Base-by-base conservation (phyloP, 2,888 invertebrate genomes). In the Lepidochitona cinerea region DNA sequence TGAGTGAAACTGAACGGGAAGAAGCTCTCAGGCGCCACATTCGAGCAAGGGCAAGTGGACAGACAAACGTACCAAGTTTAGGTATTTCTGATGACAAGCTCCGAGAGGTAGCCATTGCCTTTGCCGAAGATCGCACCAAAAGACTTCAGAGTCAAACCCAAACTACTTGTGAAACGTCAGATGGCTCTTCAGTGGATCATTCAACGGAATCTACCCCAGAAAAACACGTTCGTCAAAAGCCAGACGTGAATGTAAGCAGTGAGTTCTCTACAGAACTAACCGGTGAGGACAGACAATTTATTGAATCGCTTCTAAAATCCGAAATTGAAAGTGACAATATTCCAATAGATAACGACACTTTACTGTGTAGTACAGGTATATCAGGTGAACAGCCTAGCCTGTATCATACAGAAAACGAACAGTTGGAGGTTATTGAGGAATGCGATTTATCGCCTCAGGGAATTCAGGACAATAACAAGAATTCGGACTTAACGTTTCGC, bases 1-100 rank as follows among this genome's bases (percentile, higher is more conserved):
- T 82, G 53, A 81, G 80, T n/a, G 82, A 81, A 32, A 75, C 79
- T 0, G 82, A 83, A 12, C 52, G 52, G 4, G 37, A 67, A 37
- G 35, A n/a, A 35, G 36, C 67, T 23, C 12, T 37, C 1, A 33
- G 67, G 36, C n/a, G 59, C 14, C 32, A 59, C 29, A 32, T 32
- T 26, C 12, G 29, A 32, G 23, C 59, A 4, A 23, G 32, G 59
- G 32, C 59, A 18, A 59, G 26, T 32, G 59, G 59, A 29, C 59
- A 59, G 29, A 29, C 23, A 23, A 59, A 1, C 59, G 2, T 32
- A 23, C 23, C 29, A 4, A 23, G 29, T 14, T 32, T 29, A 1
- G 59, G 59, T 32, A 67, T 67, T 1, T 23, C 67, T 3, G 36
- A 67, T 33, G 67, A 67, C 32, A 67, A 67, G 29, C 29, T 59